phyloP scores from a whole-genome alignment of 2,888 invertebrate species.

The Neria commutata region DNA sequence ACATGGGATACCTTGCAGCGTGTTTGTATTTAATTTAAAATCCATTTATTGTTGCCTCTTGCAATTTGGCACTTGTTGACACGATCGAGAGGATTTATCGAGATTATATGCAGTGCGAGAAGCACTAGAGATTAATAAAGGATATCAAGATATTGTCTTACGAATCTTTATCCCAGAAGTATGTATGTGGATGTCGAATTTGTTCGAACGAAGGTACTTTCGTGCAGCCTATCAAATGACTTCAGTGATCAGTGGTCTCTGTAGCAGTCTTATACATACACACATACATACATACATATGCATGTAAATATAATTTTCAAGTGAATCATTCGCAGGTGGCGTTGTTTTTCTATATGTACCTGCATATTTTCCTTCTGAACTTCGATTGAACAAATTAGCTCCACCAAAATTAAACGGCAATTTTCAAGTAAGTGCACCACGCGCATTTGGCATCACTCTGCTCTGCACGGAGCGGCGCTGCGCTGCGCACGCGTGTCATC shows the following conservation, averaged over 20 bases:
- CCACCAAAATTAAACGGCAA: slow-evolving; percentile 38
- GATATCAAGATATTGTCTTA: too few relatives aligned
- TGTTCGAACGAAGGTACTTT: too few relatives aligned
- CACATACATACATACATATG: slow-evolving; percentile 4
- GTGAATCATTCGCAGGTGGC: too few relatives aligned
- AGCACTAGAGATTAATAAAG: too few relatives aligned
- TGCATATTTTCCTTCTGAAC: too few relatives aligned
- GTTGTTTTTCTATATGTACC: too few relatives aligned
- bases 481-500: slow-evolving; percentile 26
- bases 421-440: slow-evolving; percentile 18
- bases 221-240: too few relatives aligned
- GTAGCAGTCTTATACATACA: too few relatives aligned
- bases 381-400: slow-evolving; percentile 17
- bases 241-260: too few relatives aligned
- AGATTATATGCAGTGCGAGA: slow-evolving; percentile 13
- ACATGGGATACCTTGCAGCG: neutral
- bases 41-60: neutral
- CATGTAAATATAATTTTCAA: too few relatives aligned
- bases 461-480: neutral
- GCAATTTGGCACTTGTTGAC: slow-evolving; percentile 12
- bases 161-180: too few relatives aligned
- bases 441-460: slow-evolving; percentile 10
- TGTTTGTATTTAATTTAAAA: neutral
- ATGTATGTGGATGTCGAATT: too few relatives aligned
- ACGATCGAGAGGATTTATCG: slow-evolving; percentile 11